Evolutionary conservation across 2,888 invertebrate species (phyloP).

Genomic region (Aspidapion aeneum): DNA sequence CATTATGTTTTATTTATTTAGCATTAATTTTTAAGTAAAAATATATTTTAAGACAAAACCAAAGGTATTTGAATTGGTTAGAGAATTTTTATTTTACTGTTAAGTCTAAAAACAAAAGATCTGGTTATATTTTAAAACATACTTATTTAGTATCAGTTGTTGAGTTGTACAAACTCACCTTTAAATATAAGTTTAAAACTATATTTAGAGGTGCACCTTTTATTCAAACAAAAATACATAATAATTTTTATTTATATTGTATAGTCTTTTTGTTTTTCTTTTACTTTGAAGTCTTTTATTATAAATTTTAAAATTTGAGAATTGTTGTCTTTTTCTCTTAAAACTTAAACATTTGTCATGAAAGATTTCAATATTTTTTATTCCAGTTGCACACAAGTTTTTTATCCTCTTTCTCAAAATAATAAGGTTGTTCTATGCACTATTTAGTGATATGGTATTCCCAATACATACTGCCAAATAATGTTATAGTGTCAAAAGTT

Average conservation of each 20-base stretch:
- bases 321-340: too few species aligned
- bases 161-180: not conserved
- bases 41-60: not conserved
- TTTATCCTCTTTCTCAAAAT: conserved; percentile 41
- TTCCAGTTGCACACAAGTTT: too few species aligned
- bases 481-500: conserved; percentile 43
- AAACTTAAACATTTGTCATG: too few species aligned
- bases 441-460: conserved; percentile 42
- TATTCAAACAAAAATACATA: not conserved
- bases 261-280: not conserved
- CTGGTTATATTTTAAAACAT: not conserved
- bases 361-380: too few species aligned
- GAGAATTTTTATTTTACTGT: conserved; percentile 29
- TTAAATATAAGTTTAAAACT: not conserved
- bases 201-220: not conserved
- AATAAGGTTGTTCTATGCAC: conserved; percentile 45
- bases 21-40: not conserved
- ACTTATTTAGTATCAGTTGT: not conserved
- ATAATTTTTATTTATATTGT: not conserved
- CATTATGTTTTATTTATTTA: not conserved
- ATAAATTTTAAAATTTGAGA: not conserved
- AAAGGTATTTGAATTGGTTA: not conserved
- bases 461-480: conserved; percentile 46
- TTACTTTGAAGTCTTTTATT: not conserved
- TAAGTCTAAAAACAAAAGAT: conserved; percentile 20